These are phyloP conservation scores for Trissolcus japonicus DNA, from an alignment of 2,888 invertebrate species.

Conservation along the genomic window DNA sequence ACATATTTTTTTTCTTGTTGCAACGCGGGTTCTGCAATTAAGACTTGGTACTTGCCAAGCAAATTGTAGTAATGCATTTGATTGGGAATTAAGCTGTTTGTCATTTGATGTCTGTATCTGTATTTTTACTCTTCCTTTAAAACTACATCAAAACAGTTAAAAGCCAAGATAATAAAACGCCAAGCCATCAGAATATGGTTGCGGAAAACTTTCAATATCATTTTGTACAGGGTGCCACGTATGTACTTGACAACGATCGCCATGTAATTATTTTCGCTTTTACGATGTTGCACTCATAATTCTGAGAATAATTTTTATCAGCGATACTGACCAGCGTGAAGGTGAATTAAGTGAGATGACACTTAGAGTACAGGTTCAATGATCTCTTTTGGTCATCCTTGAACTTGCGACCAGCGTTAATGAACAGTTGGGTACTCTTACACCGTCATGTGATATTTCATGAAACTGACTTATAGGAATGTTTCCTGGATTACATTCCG, in stretches of 20 bases:
- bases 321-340: constrained; percentile 13
- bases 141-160: too few species aligned
- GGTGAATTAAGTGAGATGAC: constrained; percentile 17
- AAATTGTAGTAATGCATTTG: constrained; percentile 18
- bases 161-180: too few species aligned
- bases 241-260: too few species aligned
- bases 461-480: constrained; percentile 56
- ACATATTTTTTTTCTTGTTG: constrained; percentile 39
- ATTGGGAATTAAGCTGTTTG: constrained; percentile 37
- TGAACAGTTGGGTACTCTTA: constrained; percentile 55
- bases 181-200: too few species aligned
- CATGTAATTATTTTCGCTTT: too few species aligned
- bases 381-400: constrained; percentile 54
- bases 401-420: constrained; percentile 53
- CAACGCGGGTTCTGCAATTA: neutral
- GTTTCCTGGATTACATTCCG: constrained; percentile 55
- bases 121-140: neutral
- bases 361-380: constrained; percentile 49
- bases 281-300: too few species aligned
- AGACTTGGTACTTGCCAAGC: neutral
- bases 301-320: too few species aligned
- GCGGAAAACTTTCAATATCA: too few species aligned
- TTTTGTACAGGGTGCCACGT: too few species aligned
- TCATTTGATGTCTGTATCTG: neutral
- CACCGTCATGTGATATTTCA: constrained; percentile 53